A percentile compares a stretch with the other conserved stretches of the same genome.
Conservation (phyloP, 2,113 vertebrate species). For the Kobus ellipsiprymnus region DNA sequence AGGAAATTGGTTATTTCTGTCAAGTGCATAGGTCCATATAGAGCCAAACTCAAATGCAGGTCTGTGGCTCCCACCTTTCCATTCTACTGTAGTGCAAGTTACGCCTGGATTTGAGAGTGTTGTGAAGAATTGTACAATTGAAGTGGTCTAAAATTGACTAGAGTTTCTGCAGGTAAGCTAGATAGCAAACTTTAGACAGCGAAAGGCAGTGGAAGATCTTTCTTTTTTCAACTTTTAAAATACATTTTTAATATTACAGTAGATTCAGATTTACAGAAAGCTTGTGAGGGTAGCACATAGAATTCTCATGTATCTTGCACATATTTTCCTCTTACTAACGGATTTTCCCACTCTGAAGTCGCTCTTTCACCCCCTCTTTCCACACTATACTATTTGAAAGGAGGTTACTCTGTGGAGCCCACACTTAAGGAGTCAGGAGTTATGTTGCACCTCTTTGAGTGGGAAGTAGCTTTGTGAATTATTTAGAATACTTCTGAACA, state of each 20-base stretch:
- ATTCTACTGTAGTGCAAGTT: not conserved
- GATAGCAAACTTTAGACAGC: not conserved
- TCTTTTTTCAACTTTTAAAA: not conserved
- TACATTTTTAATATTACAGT: not conserved
- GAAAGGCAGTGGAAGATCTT: not conserved
- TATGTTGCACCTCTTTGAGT: not conserved
- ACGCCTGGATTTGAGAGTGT: not conserved
- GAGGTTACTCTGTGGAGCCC: not conserved
- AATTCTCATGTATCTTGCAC: no score
- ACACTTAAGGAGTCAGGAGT: not conserved
- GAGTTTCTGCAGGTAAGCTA: not conserved
- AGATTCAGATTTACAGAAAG: not conserved
- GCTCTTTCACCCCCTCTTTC: not conserved
- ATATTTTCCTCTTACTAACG: not conserved
- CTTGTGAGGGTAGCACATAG: not conserved
- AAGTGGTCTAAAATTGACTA: not conserved
- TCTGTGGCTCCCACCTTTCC: not conserved
- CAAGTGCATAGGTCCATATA: not conserved
- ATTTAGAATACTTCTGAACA: not conserved
- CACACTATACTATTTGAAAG: not conserved
- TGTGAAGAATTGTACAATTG: not conserved
- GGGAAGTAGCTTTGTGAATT: not conserved
- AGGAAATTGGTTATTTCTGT: not conserved
- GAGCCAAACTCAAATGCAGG: not conserved
- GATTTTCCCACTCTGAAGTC: not conserved